Conservation (phyloP, 2,888 invertebrate species). For the Orthosia incerta region DNA sequence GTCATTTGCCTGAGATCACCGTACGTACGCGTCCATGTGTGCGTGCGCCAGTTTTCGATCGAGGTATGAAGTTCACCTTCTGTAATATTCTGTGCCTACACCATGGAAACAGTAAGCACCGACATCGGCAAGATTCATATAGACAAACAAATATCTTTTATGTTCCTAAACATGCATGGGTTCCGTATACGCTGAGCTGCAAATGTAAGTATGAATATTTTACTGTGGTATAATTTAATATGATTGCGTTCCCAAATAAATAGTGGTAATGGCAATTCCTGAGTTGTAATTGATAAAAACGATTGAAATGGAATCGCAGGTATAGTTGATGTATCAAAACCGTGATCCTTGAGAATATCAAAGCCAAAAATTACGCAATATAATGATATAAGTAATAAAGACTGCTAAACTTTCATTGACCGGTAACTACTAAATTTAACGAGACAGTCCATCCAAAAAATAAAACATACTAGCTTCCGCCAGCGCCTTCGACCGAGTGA, state of each 20-base stretch:
- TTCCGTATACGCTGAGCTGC: constrained; percentile 31
- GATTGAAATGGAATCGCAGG: constrained; percentile 6
- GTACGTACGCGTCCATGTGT: neutral
- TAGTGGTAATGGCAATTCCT: constrained; percentile 12
- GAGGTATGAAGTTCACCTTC: neutral
- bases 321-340: neutral
- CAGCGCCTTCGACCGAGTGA: too few species aligned
- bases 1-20: neutral
- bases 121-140: constrained; percentile 50
- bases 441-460: too few species aligned
- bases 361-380: too few species aligned
- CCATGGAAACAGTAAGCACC: constrained; percentile 40
- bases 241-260: constrained; percentile 28
- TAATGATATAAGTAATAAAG: neutral
- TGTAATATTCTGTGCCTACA: neutral
- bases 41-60: neutral
- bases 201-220: constrained; percentile 59
- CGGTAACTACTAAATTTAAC: neutral
- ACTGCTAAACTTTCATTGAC: neutral
- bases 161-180: constrained; percentile 48
- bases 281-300: constrained; percentile 15
- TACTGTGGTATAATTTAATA: constrained; percentile 43
- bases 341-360: too few species aligned
- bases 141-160: constrained; percentile 57
- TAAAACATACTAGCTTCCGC: too few species aligned